Conservation (phyloP, 2,113 vertebrate genomes). For the Tapirus terrestris region DNA sequence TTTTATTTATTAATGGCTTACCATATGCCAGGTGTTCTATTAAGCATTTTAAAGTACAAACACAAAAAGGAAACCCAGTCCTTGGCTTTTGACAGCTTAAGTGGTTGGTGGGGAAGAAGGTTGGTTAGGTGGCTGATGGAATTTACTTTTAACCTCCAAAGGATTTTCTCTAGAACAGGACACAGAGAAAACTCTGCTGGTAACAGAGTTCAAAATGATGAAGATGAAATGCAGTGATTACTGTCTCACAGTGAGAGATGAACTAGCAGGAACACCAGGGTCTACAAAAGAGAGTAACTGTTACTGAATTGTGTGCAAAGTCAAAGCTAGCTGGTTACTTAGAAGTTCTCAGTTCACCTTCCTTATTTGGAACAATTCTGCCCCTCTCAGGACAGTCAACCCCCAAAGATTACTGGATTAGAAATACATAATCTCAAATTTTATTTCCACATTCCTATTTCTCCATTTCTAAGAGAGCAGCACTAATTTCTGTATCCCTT, state of each 20-base stretch:
- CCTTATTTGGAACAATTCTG: background rate
- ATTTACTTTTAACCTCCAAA: slow-evolving; percentile 28
- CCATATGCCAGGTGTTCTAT: background rate
- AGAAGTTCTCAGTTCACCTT: background rate
- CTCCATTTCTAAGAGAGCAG: background rate
- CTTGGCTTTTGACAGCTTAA: background rate
- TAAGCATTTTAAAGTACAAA: background rate
- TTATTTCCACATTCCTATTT: background rate
- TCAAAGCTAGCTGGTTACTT: background rate
- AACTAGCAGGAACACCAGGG: background rate
- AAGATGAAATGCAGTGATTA: background rate
- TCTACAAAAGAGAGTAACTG: background rate
- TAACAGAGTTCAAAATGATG: background rate
- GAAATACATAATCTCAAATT: background rate
- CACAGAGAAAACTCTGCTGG: background rate
- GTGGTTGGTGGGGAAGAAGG: background rate
- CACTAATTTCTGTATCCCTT: background rate
- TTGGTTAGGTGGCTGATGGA: background rate
- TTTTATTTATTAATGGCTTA: slow-evolving; percentile 38
- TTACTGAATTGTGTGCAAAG: background rate
- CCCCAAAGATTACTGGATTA: background rate
- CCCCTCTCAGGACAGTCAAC: background rate
- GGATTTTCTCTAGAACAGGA: background rate
- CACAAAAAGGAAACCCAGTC: background rate
- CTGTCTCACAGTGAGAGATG: background rate